Percentiles rank a stretch among this genome's conserved stretches.
Conservation (phyloP, 1,140 invertebrate species). For the Hormaphis cornu region DNA sequence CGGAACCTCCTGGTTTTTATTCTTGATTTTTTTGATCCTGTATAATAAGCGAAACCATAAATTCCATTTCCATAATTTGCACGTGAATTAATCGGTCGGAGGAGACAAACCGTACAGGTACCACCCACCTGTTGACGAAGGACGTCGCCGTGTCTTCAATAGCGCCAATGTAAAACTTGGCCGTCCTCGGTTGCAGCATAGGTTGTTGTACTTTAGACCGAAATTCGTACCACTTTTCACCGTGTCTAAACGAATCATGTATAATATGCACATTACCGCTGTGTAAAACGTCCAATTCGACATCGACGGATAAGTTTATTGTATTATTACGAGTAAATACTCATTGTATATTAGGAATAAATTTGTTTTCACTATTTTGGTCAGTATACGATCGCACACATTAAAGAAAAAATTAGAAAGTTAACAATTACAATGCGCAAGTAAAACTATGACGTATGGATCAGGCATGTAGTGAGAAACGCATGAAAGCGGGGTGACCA, state of each 20-base stretch:
- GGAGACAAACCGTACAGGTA: too few species aligned
- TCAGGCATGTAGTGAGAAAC: too few species aligned
- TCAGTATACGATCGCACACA: too few species aligned
- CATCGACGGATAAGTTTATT: not conserved
- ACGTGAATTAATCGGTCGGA: too few species aligned
- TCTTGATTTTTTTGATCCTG: constrained; percentile 59
- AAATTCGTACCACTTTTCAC: constrained; percentile 70
- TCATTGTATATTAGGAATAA: too few species aligned
- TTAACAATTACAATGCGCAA: too few species aligned
- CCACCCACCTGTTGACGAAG: constrained; percentile 55
- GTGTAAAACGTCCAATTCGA: not conserved
- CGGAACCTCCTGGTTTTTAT: constrained; percentile 58
- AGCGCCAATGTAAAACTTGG: constrained; percentile 59
- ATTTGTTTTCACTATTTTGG: too few species aligned
- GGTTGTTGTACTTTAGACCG: constrained; percentile 72
- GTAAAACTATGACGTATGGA: too few species aligned
- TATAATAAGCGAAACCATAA: constrained; percentile 38
- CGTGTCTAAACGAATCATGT: too few species aligned
- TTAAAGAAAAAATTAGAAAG: too few species aligned
- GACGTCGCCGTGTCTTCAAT: constrained; percentile 63
- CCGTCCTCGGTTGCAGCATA: constrained; percentile 65
- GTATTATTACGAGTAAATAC: too few species aligned
- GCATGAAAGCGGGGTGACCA: too few species aligned
- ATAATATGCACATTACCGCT: constrained; percentile 29
- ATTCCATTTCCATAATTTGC: not conserved